Evolutionary conservation across 1,140 invertebrate species (phyloP), one percentile per base, ranked within the genome.

Genomic region (Carcinoscorpius rotundicauda): DNA sequence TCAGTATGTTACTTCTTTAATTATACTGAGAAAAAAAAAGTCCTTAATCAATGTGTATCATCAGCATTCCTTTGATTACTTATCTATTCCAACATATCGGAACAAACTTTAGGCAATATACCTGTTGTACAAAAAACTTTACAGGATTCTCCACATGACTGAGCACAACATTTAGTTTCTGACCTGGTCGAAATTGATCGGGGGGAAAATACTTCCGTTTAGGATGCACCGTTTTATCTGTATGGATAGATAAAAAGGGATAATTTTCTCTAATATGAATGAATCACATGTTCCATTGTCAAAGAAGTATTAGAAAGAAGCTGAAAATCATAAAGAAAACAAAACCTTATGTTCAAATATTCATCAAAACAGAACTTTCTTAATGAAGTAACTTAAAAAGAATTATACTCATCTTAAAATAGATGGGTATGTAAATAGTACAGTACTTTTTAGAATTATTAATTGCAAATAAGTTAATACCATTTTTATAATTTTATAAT

Each of bases 51-150:
- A 29, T 29, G 29, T 29, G 29, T 29, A 29, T 29, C 29, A 29
- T 29, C 29, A 29, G 29, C 29, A 29, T 29, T 29, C 29, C 29
- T 29, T 29, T 29, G 29, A 29, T 29, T 29, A 29, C 29, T 29
- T 29, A 29, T 29, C 29, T 29, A 29, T 29, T 29, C 29, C 29
- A 29, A 29, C 29, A 29, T 53, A 29, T 1, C 59, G 60, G 29
- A 49, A 10, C 52, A 58, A 49, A 58, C 49, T 29, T 4, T 57
- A 49, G 52, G 4, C 52, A n/a, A 59, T 67, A 63, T 72, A 78
- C 76, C 67, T 76, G 75, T 64, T 76, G 71, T 3, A 79, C 73
- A 62, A 77, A 79, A 68, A 81, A 75, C 52, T 62, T 65, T 8
- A 64, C 64, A 4, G 76, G 77, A 51, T 71, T 73, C 49, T 73